phyloP scores from a whole-genome alignment of 2,888 invertebrate species.

The Eristalinus sepulchralis region DNA sequence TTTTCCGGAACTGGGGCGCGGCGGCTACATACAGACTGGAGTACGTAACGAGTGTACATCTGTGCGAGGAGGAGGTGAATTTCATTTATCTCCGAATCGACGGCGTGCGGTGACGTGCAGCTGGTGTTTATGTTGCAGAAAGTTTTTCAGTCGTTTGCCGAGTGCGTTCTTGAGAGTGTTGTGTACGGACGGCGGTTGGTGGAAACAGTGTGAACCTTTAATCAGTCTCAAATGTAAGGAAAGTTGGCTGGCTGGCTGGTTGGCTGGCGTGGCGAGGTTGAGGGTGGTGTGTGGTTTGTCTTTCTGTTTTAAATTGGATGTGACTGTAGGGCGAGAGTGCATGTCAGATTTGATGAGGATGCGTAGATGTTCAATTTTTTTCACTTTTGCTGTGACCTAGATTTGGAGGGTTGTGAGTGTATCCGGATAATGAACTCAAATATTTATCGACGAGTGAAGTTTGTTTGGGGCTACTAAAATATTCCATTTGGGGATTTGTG shows the following conservation, averaged over 20 bases:
- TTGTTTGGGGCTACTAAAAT: too few relatives aligned
- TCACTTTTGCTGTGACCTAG: too few relatives aligned
- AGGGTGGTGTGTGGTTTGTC: too few relatives aligned
- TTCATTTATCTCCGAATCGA: background rate
- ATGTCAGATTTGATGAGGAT: too few relatives aligned
- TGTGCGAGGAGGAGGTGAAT: background rate
- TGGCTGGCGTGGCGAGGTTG: slow-evolving; percentile 5
- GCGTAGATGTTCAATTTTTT: too few relatives aligned
- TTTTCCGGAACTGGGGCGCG: slow-evolving; percentile 43
- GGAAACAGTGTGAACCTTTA: slow-evolving; percentile 5
- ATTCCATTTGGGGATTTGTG: too few relatives aligned
- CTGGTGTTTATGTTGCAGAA: background rate
- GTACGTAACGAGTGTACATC: background rate
- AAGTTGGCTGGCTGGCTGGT: background rate
- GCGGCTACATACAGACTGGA: slow-evolving; percentile 18
- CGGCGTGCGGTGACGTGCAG: background rate
- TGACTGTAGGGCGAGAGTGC: too few relatives aligned
- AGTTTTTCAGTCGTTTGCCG: background rate
- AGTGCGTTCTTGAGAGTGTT: background rate
- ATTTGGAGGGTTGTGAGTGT: too few relatives aligned
- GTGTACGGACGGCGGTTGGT: background rate
- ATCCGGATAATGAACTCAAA: too few relatives aligned
- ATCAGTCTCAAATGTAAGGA: slow-evolving; percentile 29
- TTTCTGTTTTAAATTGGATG: too few relatives aligned
- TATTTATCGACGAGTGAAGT: too few relatives aligned